Evolutionary conservation across 2,113 vertebrate species (phyloP).

Genomic region (Microtus ochrogaster): DNA sequence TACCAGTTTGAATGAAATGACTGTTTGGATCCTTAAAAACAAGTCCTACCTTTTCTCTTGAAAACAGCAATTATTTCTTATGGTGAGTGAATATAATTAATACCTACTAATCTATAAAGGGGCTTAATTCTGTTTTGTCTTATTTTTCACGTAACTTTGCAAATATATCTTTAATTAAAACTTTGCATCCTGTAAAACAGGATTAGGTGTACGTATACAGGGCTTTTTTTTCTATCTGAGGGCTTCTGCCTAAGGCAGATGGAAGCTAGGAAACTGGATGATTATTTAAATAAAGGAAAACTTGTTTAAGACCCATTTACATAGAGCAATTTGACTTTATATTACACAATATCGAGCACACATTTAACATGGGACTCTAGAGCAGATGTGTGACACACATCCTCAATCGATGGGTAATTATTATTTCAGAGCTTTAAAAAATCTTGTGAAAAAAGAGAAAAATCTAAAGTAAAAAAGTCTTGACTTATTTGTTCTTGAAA

Average conservation of each 20-base stretch:
- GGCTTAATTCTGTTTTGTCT: neutral
- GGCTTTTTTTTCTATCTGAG: neutral
- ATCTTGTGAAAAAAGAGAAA: neutral
- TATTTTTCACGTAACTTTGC: neutral
- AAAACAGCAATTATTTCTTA: neutral
- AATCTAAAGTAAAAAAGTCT: conserved; percentile 19
- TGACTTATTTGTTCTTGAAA: conserved; percentile 28
- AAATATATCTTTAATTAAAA: neutral
- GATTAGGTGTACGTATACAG: neutral
- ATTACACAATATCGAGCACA: neutral
- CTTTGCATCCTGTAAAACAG: neutral
- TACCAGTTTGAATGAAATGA: neutral
- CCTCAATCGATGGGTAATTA: neutral
- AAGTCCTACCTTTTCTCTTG: neutral
- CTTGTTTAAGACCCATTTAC: neutral
- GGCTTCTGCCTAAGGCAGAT: neutral
- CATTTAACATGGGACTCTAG: neutral
- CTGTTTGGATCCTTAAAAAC: neutral
- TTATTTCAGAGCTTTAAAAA: neutral
- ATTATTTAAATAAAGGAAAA: conserved; percentile 17
- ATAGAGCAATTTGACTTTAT: conserved; percentile 12
- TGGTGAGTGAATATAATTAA: neutral
- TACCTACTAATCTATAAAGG: conserved; percentile 40
- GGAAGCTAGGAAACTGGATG: neutral
- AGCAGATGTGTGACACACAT: neutral